Conservation (phyloP, 2,888 invertebrate genomes). For the Oligia latruncula region DNA sequence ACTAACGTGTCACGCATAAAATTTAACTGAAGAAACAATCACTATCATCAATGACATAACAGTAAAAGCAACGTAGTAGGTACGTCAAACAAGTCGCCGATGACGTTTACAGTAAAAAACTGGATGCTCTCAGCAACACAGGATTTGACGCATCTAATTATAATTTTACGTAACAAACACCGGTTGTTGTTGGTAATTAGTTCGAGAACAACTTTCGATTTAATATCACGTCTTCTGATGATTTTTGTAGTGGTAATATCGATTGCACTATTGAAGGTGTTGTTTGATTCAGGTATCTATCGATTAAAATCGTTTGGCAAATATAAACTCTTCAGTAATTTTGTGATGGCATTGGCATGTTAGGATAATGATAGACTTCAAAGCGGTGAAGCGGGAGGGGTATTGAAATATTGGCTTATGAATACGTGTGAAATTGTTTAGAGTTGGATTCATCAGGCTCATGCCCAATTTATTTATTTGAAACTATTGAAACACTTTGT, state of each 20-base stretch:
- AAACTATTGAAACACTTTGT: background rate
- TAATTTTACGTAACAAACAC: slow-evolving; percentile 79
- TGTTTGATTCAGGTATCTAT: slow-evolving; percentile 1
- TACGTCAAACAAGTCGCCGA: slow-evolving; percentile 17
- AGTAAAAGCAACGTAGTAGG: slow-evolving; percentile 44
- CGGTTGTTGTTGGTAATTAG: slow-evolving; percentile 75
- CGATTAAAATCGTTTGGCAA: slow-evolving; percentile 8
- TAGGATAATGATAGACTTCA: background rate
- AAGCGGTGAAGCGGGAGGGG: background rate
- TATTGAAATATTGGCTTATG: background rate
- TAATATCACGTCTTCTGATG: slow-evolving; percentile 62
- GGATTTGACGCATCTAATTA: slow-evolving; percentile 75
- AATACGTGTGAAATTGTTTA: background rate
- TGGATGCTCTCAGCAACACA: slow-evolving; percentile 68
- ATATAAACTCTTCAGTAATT: background rate
- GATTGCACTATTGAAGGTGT: slow-evolving; percentile 46
- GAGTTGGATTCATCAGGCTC: background rate
- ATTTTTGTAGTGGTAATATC: slow-evolving; percentile 53
- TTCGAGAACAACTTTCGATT: slow-evolving; percentile 80
- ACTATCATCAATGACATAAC: slow-evolving; percentile 37
- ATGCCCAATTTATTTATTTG: background rate
- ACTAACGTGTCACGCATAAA: background rate
- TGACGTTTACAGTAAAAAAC: slow-evolving; percentile 58
- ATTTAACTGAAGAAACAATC: slow-evolving; percentile 26
- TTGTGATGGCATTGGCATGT: background rate